Evolutionary conservation across 2,888 invertebrate genomes (phyloP), one percentile per base, ranked within the genome.

Genomic region (Mesorhabditis sp.): DNA sequence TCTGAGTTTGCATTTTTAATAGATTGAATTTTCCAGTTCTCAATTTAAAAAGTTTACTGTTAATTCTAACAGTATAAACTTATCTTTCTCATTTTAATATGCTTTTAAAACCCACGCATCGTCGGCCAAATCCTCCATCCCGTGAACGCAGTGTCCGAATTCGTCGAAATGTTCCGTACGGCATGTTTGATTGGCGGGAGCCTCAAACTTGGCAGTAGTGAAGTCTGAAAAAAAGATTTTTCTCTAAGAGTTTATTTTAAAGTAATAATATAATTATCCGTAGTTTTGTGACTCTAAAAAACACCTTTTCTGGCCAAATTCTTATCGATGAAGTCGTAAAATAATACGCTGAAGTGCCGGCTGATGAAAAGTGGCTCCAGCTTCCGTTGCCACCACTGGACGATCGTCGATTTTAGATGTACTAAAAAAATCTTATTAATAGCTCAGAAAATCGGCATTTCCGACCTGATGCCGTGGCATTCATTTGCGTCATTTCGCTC

Each of bases 241-340:
- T 28, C 28, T 28, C 28, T 28, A 1, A 28, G 28, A 28, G 28
- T 28, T 28, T 28, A 28, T 28, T 28, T 28, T 28, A 28, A 28
- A 28, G 28, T 28, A 28, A 1, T 28, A 28, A 28, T 28, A 28
- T 28, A 28, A 28, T 28, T 28, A 28, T 28, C 28, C 28, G 2
- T 28, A 28, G 28, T 2, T 28, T 28, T 28, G 28, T 28, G 28
- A 28, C 28, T 28, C 28, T 28, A 28, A 28, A 28, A 1, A 28
- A 28, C 28, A 50, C 58, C 58, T 50, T 50, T 50, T 50, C 58
- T 50, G 10, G 58, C n/a, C 58, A 50, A 13, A 13, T 50, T n/a
- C n/a, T 50, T 50, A 10, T 50, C n/a, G 58, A 50, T 50, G n/a
- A 50, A 50, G 58, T 13, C 58, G n/a, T 50, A n/a, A 50, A 50